phyloP scores from a whole-genome alignment of 2,797 vertebrate species.

The Rallus crepitans region DNA sequence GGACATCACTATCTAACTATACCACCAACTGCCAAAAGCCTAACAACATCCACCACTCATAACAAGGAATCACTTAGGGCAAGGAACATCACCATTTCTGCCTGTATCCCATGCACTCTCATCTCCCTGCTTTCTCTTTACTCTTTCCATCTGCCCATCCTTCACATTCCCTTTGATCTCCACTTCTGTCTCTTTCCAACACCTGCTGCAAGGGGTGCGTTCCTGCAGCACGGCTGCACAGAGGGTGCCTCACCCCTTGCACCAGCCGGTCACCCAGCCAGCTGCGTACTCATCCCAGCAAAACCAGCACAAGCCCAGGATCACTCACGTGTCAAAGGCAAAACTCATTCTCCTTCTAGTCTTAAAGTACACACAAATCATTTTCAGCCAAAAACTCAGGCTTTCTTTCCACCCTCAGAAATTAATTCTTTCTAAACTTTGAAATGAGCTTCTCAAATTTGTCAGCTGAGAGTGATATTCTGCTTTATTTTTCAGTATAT shows the following conservation, averaged over 20 bases:
- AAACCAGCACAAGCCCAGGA: neutral
- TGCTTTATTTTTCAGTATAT: neutral
- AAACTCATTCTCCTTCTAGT: neutral
- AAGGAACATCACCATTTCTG: neutral
- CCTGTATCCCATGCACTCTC: neutral
- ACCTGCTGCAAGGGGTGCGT: accelerated
- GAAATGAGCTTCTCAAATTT: neutral
- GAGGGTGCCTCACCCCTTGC: neutral
- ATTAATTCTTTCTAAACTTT: neutral
- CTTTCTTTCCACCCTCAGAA: neutral
- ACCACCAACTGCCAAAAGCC: neutral
- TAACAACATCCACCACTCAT: neutral
- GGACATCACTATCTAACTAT: neutral
- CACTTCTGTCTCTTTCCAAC: neutral
- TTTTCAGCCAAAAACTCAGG: neutral
- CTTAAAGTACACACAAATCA: neutral
- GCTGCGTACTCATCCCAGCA: neutral
- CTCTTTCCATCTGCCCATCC: neutral
- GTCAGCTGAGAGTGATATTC: neutral
- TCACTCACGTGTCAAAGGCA: accelerated
- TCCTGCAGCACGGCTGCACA: neutral
- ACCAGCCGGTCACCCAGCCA: neutral
- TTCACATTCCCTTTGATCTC: neutral
- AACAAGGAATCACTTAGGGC: neutral
- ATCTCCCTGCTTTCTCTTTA: neutral